Evolutionary conservation across 53 echinoderm and acorn worm species (phyloP).

Genomic region (Holothuria leucospilota): DNA sequence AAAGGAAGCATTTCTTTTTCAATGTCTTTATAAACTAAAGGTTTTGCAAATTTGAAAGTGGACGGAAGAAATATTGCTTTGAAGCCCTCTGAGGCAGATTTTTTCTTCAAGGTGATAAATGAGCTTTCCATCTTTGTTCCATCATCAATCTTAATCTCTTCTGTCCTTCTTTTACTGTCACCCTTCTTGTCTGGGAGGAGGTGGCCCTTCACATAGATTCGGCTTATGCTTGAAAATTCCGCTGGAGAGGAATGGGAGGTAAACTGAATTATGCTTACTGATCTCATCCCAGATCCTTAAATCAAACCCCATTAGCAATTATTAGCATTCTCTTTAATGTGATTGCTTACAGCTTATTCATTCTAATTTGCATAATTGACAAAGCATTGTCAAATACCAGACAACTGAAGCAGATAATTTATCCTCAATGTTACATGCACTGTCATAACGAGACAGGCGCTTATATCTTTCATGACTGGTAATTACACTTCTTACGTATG

Average conservation of each 20-base stretch:
- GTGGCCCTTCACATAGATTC: slow-evolving; percentile 80
- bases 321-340: too few relatives aligned
- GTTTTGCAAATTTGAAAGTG: slow-evolving; percentile 79
- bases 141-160: slow-evolving; percentile 83
- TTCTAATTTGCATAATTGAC: too few relatives aligned
- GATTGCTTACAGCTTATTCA: too few relatives aligned
- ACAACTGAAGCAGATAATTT: too few relatives aligned
- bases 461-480: too few relatives aligned
- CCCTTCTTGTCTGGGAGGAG: slow-evolving; percentile 98
- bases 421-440: too few relatives aligned
- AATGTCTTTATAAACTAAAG: slow-evolving; percentile 90
- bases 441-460: too few relatives aligned
- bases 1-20: slow-evolving; percentile 71
- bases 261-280: too few relatives aligned
- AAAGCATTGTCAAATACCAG: too few relatives aligned
- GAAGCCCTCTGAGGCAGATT: slow-evolving; percentile 77
- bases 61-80: slow-evolving; percentile 92
- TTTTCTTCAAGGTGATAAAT: slow-evolving; percentile 81
- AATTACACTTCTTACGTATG: too few relatives aligned
- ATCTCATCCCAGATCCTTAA: too few relatives aligned
- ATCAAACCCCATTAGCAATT: too few relatives aligned
- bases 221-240: slow-evolving; percentile 86
- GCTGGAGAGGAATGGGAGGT: slow-evolving; percentile 53
- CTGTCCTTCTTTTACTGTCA: slow-evolving; percentile 89
- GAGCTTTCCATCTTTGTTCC: slow-evolving; percentile 80